These are phyloP conservation scores for Euzetes globulus DNA, from an alignment of 2,888 invertebrate genomes.

Conservation along the genomic window DNA sequence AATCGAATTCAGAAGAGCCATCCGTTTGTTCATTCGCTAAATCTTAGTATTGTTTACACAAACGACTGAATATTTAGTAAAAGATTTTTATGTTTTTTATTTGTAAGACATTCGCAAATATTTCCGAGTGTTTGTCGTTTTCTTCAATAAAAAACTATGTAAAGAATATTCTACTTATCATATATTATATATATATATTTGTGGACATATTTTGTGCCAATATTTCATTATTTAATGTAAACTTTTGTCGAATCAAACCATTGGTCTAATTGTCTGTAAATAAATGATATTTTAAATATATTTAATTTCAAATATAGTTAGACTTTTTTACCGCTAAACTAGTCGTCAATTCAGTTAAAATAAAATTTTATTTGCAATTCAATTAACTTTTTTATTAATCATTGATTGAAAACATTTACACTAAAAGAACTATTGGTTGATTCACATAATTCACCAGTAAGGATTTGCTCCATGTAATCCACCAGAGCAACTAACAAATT, in stretches of 20 bases:
- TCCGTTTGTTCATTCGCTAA: conserved; percentile 12
- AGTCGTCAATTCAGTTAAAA: conserved; percentile 7
- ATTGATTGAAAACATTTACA: neutral
- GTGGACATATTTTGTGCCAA: conserved; percentile 14
- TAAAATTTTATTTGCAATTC: neutral
- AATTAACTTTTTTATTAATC: neutral
- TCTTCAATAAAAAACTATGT: neutral
- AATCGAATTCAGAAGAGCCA: conserved; percentile 9
- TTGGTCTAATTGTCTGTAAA: neutral
- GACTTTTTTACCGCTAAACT: conserved; percentile 11
- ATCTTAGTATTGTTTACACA: neutral
- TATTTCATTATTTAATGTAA: conserved; percentile 3
- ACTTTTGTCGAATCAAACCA: neutral
- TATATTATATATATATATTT: neutral
- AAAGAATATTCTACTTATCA: conserved; percentile 6
- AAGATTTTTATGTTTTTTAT: neutral
- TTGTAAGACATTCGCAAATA: neutral
- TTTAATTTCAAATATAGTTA: neutral
- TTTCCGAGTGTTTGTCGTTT: neutral
- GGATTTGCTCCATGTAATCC: too few species aligned
- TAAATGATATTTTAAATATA: neutral
- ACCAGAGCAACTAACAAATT: too few species aligned
- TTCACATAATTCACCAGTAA: too few species aligned
- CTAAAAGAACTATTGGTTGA: too few species aligned
- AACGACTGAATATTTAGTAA: neutral